Base-by-base conservation (phyloP, 2,113 vertebrate genomes). In the Strix uralensis region DNA sequence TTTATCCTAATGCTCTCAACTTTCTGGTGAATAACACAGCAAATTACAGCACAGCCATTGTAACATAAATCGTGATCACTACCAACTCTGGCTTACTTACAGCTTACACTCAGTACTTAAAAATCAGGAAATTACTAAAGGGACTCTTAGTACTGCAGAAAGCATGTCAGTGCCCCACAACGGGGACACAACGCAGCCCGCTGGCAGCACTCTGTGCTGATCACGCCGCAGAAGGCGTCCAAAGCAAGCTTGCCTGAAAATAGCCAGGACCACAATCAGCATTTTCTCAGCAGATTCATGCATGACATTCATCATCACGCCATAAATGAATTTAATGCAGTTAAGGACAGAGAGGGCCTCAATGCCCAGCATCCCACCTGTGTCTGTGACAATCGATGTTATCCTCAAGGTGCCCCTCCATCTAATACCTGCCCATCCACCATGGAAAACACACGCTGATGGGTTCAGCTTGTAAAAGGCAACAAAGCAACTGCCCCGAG, bases 1-100 rank as follows among this genome's bases (percentile, higher is more conserved):
- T 95, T 75, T 30, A 49, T 42, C 79, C 62, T 20, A 62, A 47
- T 15, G 51, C 32, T 82, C 86, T 85, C 86, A 85, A 77, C 92
- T 95, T 96, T 77, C 73, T 94, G 70, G 52, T 66, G 89, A 73
- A 13, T 17, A 92, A 82, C 61, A 63, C 36, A 62, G 70, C 58
- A 72, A 87, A 65, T 89, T 81, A 79, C 77, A 88, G 91, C 52
- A 71, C 0, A 1, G 81, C 30, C 46, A n/a, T 3, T 1, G 4
- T 26, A 51, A 80, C 70, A 79, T 90, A 73, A 95, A 97, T 93
- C 90, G 91, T 0, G 0, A 38, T 22, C 86, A 30, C 25, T 38
- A 94, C n/a, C 77, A 78, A 52, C 65, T 49, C 69, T 44, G 42
- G 18, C 61, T 92, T 83, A 67, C 86, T 65, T 75, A 65, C 84